Evolutionary conservation across 2,888 invertebrate species (phyloP).

Genomic region (Digitonthophagus gazella): DNA sequence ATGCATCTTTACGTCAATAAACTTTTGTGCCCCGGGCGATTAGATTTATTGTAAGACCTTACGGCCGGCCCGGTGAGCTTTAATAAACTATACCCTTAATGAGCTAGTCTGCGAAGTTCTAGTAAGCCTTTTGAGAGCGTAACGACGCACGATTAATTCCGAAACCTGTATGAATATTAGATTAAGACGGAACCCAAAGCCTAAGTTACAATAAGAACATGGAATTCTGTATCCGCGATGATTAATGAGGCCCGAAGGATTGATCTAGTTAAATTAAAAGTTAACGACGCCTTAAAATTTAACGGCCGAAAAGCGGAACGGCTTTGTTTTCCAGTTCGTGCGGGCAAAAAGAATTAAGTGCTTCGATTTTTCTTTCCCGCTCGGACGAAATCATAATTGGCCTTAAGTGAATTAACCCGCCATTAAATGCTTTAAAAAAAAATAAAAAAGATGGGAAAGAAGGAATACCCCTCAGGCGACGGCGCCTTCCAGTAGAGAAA

Average conservation of each 20-base stretch:
- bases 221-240: neutral
- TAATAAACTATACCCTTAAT: neutral
- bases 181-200: neutral
- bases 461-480: neutral
- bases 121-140: neutral
- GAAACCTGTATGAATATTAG: neutral
- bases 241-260: neutral
- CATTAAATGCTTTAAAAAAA: neutral
- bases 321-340: neutral
- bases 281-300: neutral
- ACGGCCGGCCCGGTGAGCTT: neutral
- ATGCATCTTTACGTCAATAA: neutral
- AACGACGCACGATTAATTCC: neutral
- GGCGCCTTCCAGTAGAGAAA: neutral
- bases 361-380: neutral
- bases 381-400: neutral
- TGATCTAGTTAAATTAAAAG: neutral
- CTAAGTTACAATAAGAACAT: neutral
- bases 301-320: neutral
- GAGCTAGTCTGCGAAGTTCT: neutral
- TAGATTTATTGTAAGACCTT: neutral
- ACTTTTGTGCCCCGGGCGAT: neutral
- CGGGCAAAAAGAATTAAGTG: neutral
- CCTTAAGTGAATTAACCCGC: neutral
- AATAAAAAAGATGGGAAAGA: neutral